Base-by-base conservation (phyloP, 2,113 vertebrate species). In the Centropus bengalensis region DNA sequence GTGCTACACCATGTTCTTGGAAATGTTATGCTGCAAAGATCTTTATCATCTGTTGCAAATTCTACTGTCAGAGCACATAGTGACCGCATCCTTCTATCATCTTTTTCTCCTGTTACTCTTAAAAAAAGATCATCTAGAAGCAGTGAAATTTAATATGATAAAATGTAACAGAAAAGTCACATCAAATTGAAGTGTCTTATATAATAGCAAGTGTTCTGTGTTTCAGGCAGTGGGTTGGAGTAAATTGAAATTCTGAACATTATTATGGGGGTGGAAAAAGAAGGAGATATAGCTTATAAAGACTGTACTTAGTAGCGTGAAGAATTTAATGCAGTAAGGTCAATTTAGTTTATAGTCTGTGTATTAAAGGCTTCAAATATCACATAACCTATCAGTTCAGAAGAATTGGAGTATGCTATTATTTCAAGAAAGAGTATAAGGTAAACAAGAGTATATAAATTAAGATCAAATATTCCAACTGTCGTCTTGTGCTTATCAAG, bases 221-320 rank as follows among this genome's bases (percentile, higher is more conserved):
- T 91, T 86, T 91, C 54, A 76, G 22, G 89, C 42, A 89, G 93
- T 94, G 91, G 56, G 89, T 52, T 97, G 95, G 59, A 94, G 82
- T 77, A 94, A 95, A 90, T 77, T 91, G 63, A 82, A 94, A 71
- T 82, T 78, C 78, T 74, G 89, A 92, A 89, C 42, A 8, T 94
- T 92, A 92, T 77, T 33, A 85, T 73, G 95, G 89, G 93, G 93
- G 89, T 96, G 91, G 94, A 89, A 91, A 89, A 55, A 92, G 49
- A 51, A 93, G 51, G 51, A 95, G 74, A 91, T 36, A 60, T 3
- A 19, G 28, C 23, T 94, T 45, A 55, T 12, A 58, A 89, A 89
- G 68, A 45, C 60, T 83, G 59, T 63, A 73, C 47, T 52, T 94
- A 80, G 88, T 70, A 86, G 63, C 42, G 82, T 83, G 51, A 91